These are phyloP conservation scores for Heteromurus nitidus DNA, from an alignment of 2,888 invertebrate genomes.

Conservation along the genomic window DNA sequence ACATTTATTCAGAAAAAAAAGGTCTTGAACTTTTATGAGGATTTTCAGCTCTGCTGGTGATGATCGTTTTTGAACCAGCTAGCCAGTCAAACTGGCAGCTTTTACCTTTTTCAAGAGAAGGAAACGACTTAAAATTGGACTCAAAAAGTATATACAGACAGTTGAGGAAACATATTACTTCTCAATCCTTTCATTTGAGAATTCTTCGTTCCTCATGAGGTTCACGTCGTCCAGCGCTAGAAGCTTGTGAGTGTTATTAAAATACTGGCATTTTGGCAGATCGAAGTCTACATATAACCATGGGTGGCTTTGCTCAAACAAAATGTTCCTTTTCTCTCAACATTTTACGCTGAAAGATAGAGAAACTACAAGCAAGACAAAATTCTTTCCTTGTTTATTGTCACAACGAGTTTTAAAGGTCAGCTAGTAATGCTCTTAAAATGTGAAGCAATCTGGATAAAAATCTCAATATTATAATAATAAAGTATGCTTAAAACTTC, in stretches of 20 bases:
- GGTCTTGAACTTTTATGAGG: slow-evolving; percentile 55
- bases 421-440: too few species aligned
- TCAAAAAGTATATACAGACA: too few species aligned
- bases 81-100: slow-evolving; percentile 23
- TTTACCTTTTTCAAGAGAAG: slow-evolving; percentile 29
- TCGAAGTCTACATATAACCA: neutral
- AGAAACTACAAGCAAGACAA: too few species aligned
- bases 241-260: too few species aligned
- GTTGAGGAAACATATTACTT: slow-evolving; percentile 10
- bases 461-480: too few species aligned
- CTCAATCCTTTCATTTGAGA: neutral
- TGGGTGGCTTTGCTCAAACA: neutral
- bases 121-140: slow-evolving; percentile 18
- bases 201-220: neutral
- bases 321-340: too few species aligned
- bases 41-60: slow-evolving; percentile 58
- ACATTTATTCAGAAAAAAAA: slow-evolving; percentile 34
- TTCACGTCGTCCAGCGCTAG: too few species aligned
- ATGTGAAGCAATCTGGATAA: too few species aligned
- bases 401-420: too few species aligned
- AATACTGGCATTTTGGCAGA: neutral
- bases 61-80: slow-evolving; percentile 16
- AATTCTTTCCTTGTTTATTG: too few species aligned
- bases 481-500: too few species aligned
- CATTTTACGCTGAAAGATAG: too few species aligned